Evolutionary conservation across 1,140 invertebrate genomes (phyloP), one percentile per base, ranked within the genome.

Genomic region (Harlomillsia oculata): DNA sequence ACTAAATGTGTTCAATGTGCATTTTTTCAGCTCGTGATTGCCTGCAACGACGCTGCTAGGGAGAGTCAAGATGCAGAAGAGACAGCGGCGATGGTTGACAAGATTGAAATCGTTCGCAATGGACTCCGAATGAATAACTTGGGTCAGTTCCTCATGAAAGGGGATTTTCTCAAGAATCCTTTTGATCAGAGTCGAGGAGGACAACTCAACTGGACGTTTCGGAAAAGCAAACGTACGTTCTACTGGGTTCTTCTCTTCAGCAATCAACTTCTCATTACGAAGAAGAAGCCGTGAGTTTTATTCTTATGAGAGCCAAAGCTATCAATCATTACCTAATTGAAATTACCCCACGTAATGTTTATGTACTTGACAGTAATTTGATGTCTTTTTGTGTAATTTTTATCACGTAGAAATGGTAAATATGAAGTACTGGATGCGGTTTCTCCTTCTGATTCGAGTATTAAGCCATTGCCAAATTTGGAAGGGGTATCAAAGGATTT

Each of bases 61-160:
- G 64, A 65, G 37, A 62, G 57, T 58, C 64, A 65, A 56, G 60
- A 62, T 59, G 53, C 54, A 14, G 64, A 65, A 23, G 64, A 65
- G 26, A 65, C 64, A 28, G 46, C 57, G 16, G 37, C 53, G 2
- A 65, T 65, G 23, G 34, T 62, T 16, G 60, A 62, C 9, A 65
- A 62, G 34, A 36, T 65, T 13, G 60, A 62, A 34, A 62, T 60
- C 44, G 36, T 48, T 29, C 18, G 49, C 28, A 45, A 46, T n/a
- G 34, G 46, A 23, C 49, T n/a, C 43, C 25, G 20, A 37, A 25
- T 21, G 23, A 23, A 18, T 41, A 34, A 36, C 34, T 28, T 59
- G 23, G 64, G 64, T 8, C 60, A 56, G 36, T 60, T 62, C 39
- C 23, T 65, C 25, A 52, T 65, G 43, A 65, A 65, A 30, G 58